Conservation (phyloP, 2,888 invertebrate species). For the Tipula helvola region DNA sequence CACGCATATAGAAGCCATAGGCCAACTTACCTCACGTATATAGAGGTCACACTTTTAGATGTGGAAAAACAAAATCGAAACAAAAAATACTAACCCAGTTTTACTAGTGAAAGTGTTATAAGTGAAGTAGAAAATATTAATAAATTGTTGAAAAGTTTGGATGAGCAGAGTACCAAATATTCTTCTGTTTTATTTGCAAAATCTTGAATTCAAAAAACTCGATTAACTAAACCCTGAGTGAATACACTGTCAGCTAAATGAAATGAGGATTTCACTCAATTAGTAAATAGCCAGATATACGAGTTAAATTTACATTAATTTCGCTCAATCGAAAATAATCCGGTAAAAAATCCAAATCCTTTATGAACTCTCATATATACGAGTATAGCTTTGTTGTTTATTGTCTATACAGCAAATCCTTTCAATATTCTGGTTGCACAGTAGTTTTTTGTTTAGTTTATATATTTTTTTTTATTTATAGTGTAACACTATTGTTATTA, state of each 20-base stretch:
- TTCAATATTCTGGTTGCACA: neutral
- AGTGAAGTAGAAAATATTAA: too few species aligned
- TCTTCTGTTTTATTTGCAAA: too few species aligned
- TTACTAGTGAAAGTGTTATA: too few species aligned
- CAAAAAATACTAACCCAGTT: too few species aligned
- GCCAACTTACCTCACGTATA: too few species aligned
- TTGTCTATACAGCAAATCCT: neutral
- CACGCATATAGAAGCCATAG: too few species aligned
- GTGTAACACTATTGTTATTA: conserved; percentile 4
- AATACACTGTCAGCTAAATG: neutral
- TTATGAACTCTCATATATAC: neutral
- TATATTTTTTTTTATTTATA: neutral
- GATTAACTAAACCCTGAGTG: too few species aligned
- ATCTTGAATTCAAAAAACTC: too few species aligned
- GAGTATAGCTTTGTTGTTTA: neutral
- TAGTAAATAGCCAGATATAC: neutral
- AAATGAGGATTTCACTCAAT: neutral
- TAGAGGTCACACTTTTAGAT: too few species aligned
- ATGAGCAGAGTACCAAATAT: too few species aligned
- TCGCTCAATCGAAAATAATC: neutral
- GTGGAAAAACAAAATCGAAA: too few species aligned
- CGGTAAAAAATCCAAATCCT: neutral
- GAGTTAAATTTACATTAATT: neutral
- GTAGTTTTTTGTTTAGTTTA: neutral
- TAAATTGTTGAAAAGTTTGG: too few species aligned